Percentiles rank a stretch among this genome's conserved stretches.
Conservation (phyloP, 1,140 invertebrate species). For the Sinella curviseta region DNA sequence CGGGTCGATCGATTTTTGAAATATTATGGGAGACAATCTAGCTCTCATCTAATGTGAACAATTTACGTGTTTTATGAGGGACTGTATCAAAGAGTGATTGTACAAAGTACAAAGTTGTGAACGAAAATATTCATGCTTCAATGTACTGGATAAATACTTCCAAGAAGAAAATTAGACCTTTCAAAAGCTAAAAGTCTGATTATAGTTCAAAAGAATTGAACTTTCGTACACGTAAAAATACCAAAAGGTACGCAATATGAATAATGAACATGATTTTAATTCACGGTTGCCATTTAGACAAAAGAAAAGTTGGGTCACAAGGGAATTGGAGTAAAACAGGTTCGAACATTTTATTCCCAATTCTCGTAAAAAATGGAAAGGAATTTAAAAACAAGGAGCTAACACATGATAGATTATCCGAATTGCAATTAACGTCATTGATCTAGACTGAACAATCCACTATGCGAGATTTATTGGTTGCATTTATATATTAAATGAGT, state of each 20-base stretch:
- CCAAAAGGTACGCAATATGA: too few species aligned
- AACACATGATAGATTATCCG: background rate
- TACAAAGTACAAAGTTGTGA: too few species aligned
- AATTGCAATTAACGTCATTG: conserved; percentile 9
- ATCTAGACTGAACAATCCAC: background rate
- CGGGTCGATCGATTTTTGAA: too few species aligned
- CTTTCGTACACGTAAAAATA: too few species aligned
- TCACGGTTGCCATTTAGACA: background rate
- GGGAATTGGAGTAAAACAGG: background rate
- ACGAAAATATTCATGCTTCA: too few species aligned
- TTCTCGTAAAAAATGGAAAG: too few species aligned
- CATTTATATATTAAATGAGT: background rate
- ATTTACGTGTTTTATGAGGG: too few species aligned
- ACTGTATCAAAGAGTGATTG: too few species aligned
- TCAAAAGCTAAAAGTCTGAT: background rate
- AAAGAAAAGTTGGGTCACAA: background rate
- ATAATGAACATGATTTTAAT: background rate
- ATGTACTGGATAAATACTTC: background rate
- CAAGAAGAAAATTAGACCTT: background rate
- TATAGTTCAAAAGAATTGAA: background rate
- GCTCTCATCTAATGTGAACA: too few species aligned
- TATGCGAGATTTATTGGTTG: background rate
- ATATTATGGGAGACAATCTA: too few species aligned
- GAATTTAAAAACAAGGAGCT: background rate
- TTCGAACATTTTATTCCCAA: too few species aligned